Base-by-base conservation (phyloP, 2,113 vertebrate genomes). In the Rutilus rutilus region DNA sequence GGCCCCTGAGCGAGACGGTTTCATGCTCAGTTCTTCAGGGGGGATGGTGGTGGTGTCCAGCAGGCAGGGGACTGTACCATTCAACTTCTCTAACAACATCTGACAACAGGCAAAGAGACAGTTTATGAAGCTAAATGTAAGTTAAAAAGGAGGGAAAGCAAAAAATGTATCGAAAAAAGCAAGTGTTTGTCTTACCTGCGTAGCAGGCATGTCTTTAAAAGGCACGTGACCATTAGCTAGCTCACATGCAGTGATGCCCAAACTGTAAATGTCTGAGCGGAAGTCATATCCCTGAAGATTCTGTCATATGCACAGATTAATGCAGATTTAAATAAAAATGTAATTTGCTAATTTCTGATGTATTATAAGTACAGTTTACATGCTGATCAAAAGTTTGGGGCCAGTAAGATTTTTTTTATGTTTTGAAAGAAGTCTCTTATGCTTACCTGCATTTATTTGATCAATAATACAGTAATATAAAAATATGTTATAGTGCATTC, bases 131-230 rank as follows among this genome's bases (percentile, higher is more conserved):
- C 5, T 19, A 45, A 8, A 17, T 60, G 14, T 23, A 73, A 30
- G 42, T 25, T 78, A 73, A n/a, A 45, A 19, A 45, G 42, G 0
- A 1, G 8, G 21, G 39, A 83, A 30, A 39, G 17, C 25, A 21
- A 59, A 19, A 83, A 19, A 3, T 42, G 5, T 39, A 52, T 59
- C 2, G 6, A 36, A 39, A 19, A 45, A 52, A 25, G 27, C 71
- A 39, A 11, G 14, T 4, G 54, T 17, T 76, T 30, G 5, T 52
- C 85, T 90, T 73, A 95, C 98, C 96, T 99, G 97, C 47, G 98
- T 99, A 19, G 97, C 96, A 78, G 98, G 97, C 98, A 99, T 99
- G 90, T 99, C 97, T 93, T 99, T 99, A 86, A 99, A 99, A 0
- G 98, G 98, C n/a, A 99, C 98, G 0, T 99, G 98, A 59, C 98